Percentiles rank a stretch among this genome's conserved stretches.
Evolutionary conservation across 2,113 vertebrate genomes (phyloP).

Genomic region (Rhinolophus ferrumequinum): DNA sequence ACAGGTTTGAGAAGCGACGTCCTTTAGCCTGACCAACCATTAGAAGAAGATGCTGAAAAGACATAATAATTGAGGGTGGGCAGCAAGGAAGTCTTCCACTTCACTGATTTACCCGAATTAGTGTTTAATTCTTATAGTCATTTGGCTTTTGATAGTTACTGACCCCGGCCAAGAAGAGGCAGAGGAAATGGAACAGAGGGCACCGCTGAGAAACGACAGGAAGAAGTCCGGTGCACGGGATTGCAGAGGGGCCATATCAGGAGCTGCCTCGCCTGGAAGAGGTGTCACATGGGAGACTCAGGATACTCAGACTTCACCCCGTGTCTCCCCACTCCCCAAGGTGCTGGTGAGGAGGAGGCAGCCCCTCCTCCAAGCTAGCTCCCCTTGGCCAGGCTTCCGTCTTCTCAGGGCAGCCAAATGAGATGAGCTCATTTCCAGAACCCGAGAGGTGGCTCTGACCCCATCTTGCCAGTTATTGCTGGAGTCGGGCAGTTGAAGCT

Average conservation of each 20-base stretch:
- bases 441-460: background rate
- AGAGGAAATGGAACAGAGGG: background rate
- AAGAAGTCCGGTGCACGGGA: background rate
- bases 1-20: background rate
- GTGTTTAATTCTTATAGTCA: background rate
- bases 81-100: background rate
- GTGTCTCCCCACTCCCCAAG: background rate
- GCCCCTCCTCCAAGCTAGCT: background rate
- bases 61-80: background rate
- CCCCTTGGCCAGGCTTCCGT: background rate
- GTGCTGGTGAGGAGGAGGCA: background rate
- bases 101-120: background rate
- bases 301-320: background rate
- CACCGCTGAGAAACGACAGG: background rate
- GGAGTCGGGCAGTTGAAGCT: background rate
- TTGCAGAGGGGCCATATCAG: background rate
- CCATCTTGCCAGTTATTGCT: constrained; percentile 22
- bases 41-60: background rate
- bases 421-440: constrained; percentile 68
- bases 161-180: background rate
- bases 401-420: constrained; percentile 46
- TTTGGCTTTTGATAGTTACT: background rate
- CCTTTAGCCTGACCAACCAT: background rate
- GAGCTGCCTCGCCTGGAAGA: background rate
- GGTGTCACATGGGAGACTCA: fast-evolving